Evolutionary conservation across 2,888 invertebrate species (phyloP).

Genomic region (Heteropelma amictum): DNA sequence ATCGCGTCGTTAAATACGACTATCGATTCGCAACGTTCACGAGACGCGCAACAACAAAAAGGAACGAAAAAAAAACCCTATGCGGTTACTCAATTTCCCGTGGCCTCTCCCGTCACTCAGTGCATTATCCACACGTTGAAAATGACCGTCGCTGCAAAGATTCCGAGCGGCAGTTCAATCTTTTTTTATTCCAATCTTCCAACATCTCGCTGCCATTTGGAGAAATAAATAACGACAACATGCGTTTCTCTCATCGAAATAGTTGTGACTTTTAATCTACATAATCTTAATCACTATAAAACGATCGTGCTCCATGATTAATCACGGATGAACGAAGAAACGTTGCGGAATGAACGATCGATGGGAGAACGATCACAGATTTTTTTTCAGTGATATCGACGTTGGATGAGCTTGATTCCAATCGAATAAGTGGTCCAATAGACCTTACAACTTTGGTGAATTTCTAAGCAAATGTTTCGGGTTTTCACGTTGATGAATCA

Average conservation of each 20-base stretch:
- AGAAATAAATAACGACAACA: constrained; percentile 27
- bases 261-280: constrained; percentile 5
- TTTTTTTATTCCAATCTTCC: too few relatives aligned
- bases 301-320: constrained; percentile 5
- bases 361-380: too few relatives aligned
- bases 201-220: too few relatives aligned
- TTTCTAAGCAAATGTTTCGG: background rate
- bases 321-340: constrained; percentile 15
- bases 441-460: background rate
- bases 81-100: too few relatives aligned
- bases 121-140: too few relatives aligned
- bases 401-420: too few relatives aligned
- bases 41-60: background rate
- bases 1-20: background rate
- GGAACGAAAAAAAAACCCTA: background rate
- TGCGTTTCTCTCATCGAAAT: constrained; percentile 7
- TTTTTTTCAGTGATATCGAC: too few relatives aligned
- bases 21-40: constrained; percentile 17
- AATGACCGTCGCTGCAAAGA: too few relatives aligned
- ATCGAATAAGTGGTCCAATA: background rate
- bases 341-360: constrained; percentile 25
- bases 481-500: too few relatives aligned
- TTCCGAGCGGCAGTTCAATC: too few relatives aligned
- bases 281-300: constrained; percentile 20
- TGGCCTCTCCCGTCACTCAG: too few relatives aligned